phyloP scores from a whole-genome alignment of 92 coral and sea anemone genomes.

The Paragorgia papillata region DNA sequence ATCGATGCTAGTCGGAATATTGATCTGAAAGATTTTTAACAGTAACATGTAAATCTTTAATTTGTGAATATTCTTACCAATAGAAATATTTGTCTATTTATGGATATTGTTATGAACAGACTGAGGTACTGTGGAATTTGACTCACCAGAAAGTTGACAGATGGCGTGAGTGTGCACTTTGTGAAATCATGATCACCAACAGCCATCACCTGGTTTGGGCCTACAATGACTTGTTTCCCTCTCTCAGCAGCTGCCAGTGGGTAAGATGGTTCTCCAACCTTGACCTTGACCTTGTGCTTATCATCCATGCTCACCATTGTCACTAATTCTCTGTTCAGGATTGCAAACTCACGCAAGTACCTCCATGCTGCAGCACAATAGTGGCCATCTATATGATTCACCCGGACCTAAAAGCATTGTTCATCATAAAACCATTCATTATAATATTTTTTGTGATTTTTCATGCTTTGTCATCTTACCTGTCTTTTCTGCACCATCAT shows the following conservation, averaged over 20 bases:
- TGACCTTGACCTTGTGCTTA: slow-evolving; percentile 45
- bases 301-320: too few species aligned
- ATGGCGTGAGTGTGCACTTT: slow-evolving; percentile 32
- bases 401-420: slow-evolving; percentile 18
- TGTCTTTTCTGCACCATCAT: too few species aligned
- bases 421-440: too few species aligned
- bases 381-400: not conserved
- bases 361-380: slow-evolving; percentile 44
- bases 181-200: slow-evolving; percentile 40
- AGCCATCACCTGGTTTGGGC: slow-evolving; percentile 42
- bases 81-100: too few species aligned
- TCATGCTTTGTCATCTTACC: too few species aligned
- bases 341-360: slow-evolving; percentile 31
- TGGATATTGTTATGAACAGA: not conserved
- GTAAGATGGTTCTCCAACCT: slow-evolving; percentile 27
- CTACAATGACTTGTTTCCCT: slow-evolving; percentile 42
- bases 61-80: too few species aligned
- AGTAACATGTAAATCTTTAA: too few species aligned
- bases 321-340: slow-evolving; percentile 20
- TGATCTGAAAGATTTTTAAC: slow-evolving; percentile 9
- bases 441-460: too few species aligned
- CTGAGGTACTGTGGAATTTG: too few species aligned
- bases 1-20: slow-evolving; percentile 14
- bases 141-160: slow-evolving; percentile 23
- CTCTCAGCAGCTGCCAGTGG: slow-evolving; percentile 44